Conservation (phyloP, 1,140 invertebrate species). For the Apis mellifera region Amel_HAv3.1 CM009931.2:5385001-5385500, state of each 20-base stretch:
- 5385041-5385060: neutral
- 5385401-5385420: neutral
- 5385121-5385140: neutral
- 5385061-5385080: neutral
- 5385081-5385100: neutral
- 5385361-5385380: conserved; percentile 13
- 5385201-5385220: conserved; percentile 55
- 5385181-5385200: conserved; percentile 50
- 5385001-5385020: too few species aligned
- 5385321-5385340: neutral
- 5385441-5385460: neutral
- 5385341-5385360: conserved; percentile 13
- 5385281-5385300: conserved; percentile 54
- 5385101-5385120: neutral
- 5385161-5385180: neutral
- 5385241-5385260: conserved; percentile 58
- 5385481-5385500: neutral
- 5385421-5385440: too few species aligned
- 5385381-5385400: neutral
- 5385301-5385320: conserved; percentile 22
- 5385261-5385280: conserved; percentile 55
- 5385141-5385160: neutral
- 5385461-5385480: neutral
- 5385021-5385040: too few species aligned
- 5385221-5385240: conserved; percentile 56